Evolutionary conservation across 2,797 vertebrate species (phyloP).

Genomic region (Phrynocephalus vlangalii): DNA sequence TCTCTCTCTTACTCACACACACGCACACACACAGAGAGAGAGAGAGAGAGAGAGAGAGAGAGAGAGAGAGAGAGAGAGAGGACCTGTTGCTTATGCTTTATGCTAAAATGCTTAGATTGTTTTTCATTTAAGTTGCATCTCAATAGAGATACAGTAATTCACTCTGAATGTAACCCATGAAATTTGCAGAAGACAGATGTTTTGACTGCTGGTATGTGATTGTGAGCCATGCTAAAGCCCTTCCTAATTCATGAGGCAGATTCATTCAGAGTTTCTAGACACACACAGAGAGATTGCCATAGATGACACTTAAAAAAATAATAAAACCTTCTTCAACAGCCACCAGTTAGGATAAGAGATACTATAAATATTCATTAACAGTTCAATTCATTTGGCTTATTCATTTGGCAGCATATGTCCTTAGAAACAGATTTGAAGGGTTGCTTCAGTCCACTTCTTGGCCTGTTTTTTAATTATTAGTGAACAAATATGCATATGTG

Average conservation of each 20-base stretch:
- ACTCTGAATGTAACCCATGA: not conserved
- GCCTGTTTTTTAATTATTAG: not conserved
- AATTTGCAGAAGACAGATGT: conserved; percentile 11
- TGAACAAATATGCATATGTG: no score
- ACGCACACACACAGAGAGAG: no score
- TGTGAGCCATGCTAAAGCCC: conserved; percentile 49
- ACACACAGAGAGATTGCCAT: conserved; percentile 5
- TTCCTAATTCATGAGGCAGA: conserved; percentile 58
- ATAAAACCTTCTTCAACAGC: conserved; percentile 42
- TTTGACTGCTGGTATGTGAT: conserved; percentile 27
- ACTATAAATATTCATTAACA: conserved; percentile 54
- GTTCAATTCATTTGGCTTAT: conserved; percentile 35
- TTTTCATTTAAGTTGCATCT: no score
- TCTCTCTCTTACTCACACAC: no score
- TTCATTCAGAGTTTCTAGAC: conserved; percentile 57
- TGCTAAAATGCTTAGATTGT: no score
- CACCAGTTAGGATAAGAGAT: conserved; percentile 47
- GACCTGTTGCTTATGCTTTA: no score
- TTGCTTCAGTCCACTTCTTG: not conserved
- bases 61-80: no score
- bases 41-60: no score
- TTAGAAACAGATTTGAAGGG: not conserved
- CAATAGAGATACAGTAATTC: not conserved
- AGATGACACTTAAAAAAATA: no score
- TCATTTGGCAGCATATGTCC: conserved; percentile 26